Evolutionary conservation across 1,140 invertebrate genomes (phyloP).

Genomic region (Contarinia nasturtii): DNA sequence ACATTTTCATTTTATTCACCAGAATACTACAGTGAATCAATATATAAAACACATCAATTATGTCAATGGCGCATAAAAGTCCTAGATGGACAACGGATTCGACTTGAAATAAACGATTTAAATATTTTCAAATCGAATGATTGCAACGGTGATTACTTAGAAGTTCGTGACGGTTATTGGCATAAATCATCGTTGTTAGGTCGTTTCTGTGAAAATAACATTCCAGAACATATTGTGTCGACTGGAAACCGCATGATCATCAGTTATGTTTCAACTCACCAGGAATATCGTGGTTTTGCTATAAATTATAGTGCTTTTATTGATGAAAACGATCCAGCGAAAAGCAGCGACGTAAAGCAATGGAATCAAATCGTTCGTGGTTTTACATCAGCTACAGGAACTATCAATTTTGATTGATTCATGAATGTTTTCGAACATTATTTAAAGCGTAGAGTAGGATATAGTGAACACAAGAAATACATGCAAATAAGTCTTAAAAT

Average conservation of each 20-base stretch:
- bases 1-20: conserved; percentile 56
- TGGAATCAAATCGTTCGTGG: no score
- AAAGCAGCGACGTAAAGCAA: no score
- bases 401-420: no score
- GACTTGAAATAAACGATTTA: conserved; percentile 69
- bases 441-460: no score
- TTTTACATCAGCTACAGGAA: no score
- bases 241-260: conserved; percentile 72
- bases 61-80: conserved; percentile 95
- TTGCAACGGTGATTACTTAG: conserved; percentile 77
- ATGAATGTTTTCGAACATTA: no score
- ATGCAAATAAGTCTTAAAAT: no score
- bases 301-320: conserved; percentile 78
- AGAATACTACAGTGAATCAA: conserved; percentile 35
- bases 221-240: conserved; percentile 53
- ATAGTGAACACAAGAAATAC: no score
- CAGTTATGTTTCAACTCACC: conserved; percentile 40
- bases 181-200: conserved; percentile 63
- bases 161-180: conserved; percentile 89
- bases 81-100: conserved; percentile 87
- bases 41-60: conserved; percentile 32
- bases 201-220: conserved; percentile 66
- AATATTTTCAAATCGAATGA: conserved; percentile 72
- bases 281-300: conserved; percentile 52
- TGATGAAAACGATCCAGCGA: no score